Conservation (phyloP, 2,797 vertebrate species). For the Catostomus latipinnis region DNA sequence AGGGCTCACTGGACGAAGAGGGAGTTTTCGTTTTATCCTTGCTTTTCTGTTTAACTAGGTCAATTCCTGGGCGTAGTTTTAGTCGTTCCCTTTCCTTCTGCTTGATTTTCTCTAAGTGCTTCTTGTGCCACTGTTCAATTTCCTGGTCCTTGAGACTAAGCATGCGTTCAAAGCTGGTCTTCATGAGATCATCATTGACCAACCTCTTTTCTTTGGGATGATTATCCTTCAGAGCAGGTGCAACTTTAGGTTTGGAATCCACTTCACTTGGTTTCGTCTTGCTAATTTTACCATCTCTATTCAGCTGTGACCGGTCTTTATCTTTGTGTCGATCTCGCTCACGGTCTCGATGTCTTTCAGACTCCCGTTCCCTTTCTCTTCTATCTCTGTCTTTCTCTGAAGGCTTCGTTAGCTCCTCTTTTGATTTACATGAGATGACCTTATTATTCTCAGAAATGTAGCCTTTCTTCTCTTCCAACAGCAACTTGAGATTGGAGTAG, state of each 20-base stretch:
- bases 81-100: slow-evolving; percentile 96
- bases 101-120: slow-evolving; percentile 98
- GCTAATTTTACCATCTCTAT: slow-evolving; percentile 69
- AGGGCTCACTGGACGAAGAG: slow-evolving; percentile 69
- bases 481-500: slow-evolving; percentile 81
- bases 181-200: slow-evolving; percentile 97
- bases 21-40: slow-evolving; percentile 83
- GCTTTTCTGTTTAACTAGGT: slow-evolving; percentile 85
- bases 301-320: slow-evolving; percentile 88
- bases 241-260: slow-evolving; percentile 86
- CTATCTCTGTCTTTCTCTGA: slow-evolving; percentile 89
- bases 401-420: slow-evolving; percentile 88
- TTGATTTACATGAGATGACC: slow-evolving; percentile 81
- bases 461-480: slow-evolving; percentile 88
- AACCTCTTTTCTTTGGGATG: slow-evolving; percentile 95
- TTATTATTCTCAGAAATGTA: slow-evolving; percentile 81
- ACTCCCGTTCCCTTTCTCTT: slow-evolving; percentile 84
- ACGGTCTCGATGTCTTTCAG: slow-evolving; percentile 85
- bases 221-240: slow-evolving; percentile 80
- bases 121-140: slow-evolving; percentile 98
- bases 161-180: slow-evolving; percentile 99
- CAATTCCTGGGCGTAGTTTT: slow-evolving; percentile 85
- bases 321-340: slow-evolving; percentile 86
- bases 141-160: slow-evolving; percentile 97
- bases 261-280: slow-evolving; percentile 80